A percentile compares a stretch with the other conserved stretches of the same genome.
phyloP scores from a whole-genome alignment of 2,888 invertebrate species.

The Xestia rhomboidea region DNA sequence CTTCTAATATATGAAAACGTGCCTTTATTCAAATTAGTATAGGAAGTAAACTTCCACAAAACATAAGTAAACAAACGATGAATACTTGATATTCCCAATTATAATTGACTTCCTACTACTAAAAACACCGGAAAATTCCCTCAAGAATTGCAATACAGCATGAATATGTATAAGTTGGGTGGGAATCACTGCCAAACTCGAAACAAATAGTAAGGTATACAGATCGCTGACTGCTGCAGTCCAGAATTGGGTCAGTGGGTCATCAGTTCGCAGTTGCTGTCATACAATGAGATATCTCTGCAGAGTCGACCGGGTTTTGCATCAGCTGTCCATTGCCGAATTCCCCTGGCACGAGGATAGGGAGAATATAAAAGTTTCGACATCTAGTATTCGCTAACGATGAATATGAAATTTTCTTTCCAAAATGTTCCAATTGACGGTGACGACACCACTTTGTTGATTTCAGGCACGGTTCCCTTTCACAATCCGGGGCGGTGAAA shows the following conservation, averaged over 20 bases:
- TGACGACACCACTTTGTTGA: conserved; percentile 73
- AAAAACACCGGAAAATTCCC: conserved; percentile 60
- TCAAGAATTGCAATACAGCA: conserved; percentile 67
- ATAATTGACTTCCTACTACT: conserved; percentile 48
- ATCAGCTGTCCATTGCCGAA: conserved; percentile 78
- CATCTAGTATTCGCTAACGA: conserved; percentile 56
- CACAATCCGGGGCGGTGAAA: conserved; percentile 74
- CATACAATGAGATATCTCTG: conserved; percentile 88
- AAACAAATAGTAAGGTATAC: conserved; percentile 85
- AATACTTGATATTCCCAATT: conserved; percentile 51
- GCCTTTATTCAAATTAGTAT: conserved; percentile 28
- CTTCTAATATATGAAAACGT: conserved; percentile 60
- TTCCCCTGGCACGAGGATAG: conserved; percentile 64
- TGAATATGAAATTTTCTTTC: conserved; percentile 66
- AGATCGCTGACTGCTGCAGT: conserved; percentile 86
- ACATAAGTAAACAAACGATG: conserved; percentile 40
- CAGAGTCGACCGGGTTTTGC: conserved; percentile 81
- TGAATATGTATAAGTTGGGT: conserved; percentile 82
- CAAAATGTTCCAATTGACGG: conserved; percentile 54
- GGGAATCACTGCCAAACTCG: conserved; percentile 85
- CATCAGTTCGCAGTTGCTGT: conserved; percentile 83
- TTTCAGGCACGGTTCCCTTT: conserved; percentile 72
- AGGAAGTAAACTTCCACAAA: conserved; percentile 35
- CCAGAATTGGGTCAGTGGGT: conserved; percentile 87
- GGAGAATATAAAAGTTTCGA: conserved; percentile 61